These are phyloP conservation scores for Nemotelus nigrinus DNA, from an alignment of 2,888 invertebrate genomes.

Conservation along the genomic window DNA sequence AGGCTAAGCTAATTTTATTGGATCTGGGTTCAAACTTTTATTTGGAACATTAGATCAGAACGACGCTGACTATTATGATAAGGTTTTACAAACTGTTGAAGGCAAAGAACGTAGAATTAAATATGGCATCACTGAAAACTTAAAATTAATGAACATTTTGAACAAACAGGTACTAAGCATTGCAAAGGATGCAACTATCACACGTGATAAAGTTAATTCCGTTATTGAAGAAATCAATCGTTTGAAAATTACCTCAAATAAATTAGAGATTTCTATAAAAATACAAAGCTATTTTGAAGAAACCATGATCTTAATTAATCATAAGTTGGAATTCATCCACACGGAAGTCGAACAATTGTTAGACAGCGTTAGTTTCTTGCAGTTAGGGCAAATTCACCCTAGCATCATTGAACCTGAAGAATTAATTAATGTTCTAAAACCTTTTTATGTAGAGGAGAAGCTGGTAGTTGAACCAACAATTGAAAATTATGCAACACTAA, in stretches of 20 bases:
- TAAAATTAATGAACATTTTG: not conserved
- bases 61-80: not conserved
- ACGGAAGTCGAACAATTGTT: too few relatives aligned
- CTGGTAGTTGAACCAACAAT: too few relatives aligned
- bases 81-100: not conserved
- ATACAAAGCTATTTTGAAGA: too few relatives aligned
- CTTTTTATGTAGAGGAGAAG: too few relatives aligned
- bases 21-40: not conserved
- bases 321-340: too few relatives aligned
- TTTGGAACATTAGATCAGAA: not conserved
- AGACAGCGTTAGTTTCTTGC: too few relatives aligned
- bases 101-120: too few relatives aligned
- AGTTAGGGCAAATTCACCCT: constrained; percentile 2
- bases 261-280: too few relatives aligned
- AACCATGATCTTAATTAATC: not conserved
- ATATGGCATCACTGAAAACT: too few relatives aligned
- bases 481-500: too few relatives aligned
- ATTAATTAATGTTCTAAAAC: too few relatives aligned
- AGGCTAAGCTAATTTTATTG: not conserved
- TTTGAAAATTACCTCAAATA: not conserved
- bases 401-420: too few relatives aligned
- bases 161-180: not conserved
- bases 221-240: not conserved
- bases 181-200: not conserved
- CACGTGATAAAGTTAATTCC: not conserved